These are phyloP conservation scores for Poeciliopsis occidentalis DNA, from an alignment of 2,113 vertebrate species.

Conservation along the genomic window DNA sequence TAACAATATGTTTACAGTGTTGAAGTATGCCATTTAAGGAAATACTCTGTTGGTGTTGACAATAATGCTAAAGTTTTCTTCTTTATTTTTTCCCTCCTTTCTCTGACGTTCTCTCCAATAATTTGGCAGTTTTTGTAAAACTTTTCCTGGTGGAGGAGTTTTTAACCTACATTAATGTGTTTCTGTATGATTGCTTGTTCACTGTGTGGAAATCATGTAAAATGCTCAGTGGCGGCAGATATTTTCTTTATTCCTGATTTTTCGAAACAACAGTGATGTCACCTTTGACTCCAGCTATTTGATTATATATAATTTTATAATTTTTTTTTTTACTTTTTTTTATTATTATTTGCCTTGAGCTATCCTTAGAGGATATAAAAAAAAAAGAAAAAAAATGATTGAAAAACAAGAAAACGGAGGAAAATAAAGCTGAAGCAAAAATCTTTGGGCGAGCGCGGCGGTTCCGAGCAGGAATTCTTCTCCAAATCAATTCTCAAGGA, in stretches of 20 bases:
- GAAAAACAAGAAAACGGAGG: slow-evolving; percentile 19
- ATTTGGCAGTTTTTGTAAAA: slow-evolving; percentile 81
- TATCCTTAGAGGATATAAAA: slow-evolving; percentile 95
- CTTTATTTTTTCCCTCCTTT: slow-evolving; percentile 56
- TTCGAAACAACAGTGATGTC: slow-evolving; percentile 86
- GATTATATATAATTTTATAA: slow-evolving; percentile 51
- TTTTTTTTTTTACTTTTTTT: slow-evolving; percentile 80
- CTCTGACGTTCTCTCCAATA: slow-evolving; percentile 88
- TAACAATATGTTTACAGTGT: slow-evolving; percentile 99
- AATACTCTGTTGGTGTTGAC: slow-evolving; percentile 96
- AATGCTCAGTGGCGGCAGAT: slow-evolving; percentile 92
- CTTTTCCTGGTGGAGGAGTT: slow-evolving; percentile 94
- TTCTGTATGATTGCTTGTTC: slow-evolving; percentile 90
- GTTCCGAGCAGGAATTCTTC: slow-evolving; percentile 56
- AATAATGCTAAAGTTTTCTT: slow-evolving; percentile 85
- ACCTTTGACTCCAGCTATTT: slow-evolving; percentile 90
- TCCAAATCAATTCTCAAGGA: slow-evolving; percentile 54
- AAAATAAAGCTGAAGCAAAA: slow-evolving; percentile 37
- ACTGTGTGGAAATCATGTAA: slow-evolving; percentile 97
- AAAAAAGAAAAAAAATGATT: slow-evolving; percentile 33
- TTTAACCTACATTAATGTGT: slow-evolving; percentile 88
- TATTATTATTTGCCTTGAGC: slow-evolving; percentile 83
- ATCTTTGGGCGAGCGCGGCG: slow-evolving; percentile 47
- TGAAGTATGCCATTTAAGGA: slow-evolving; percentile 97
- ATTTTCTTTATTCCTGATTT: slow-evolving; percentile 46